Conservation (phyloP, 1,140 invertebrate species). For the Trachelipus rathkii region DNA sequence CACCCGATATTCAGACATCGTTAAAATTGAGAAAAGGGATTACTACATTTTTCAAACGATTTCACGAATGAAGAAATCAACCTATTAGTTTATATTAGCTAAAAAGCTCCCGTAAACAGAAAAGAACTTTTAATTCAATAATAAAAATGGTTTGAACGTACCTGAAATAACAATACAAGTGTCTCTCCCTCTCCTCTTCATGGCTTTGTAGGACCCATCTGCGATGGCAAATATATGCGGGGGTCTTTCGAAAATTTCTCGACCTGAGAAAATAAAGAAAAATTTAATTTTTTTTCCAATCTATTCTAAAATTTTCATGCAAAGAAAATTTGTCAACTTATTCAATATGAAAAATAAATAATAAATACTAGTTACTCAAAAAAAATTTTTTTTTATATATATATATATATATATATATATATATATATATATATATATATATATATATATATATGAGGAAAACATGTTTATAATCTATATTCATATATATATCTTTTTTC, state of each 20-base stretch:
- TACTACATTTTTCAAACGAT: no score
- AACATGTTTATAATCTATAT: background rate
- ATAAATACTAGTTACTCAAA: background rate
- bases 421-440: slow-evolving; percentile 1
- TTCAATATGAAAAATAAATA: background rate
- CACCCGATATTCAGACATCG: no score
- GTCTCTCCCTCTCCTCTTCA: slow-evolving; percentile 82
- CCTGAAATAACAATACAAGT: slow-evolving; percentile 93
- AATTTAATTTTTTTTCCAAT: background rate
- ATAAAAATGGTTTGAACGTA: slow-evolving; percentile 57
- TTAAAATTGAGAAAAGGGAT: no score
- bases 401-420: slow-evolving; percentile 18
- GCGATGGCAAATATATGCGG: slow-evolving; percentile 94
- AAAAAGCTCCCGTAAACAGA: no score
- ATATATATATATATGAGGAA: no score
- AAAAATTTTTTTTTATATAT: background rate
- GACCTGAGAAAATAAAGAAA: slow-evolving; percentile 55
- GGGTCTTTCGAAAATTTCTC: slow-evolving; percentile 88
- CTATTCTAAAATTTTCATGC: background rate
- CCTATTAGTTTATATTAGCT: no score
- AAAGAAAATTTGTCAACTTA: background rate
- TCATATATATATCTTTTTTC: no score
- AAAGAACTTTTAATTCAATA: no score
- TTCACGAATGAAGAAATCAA: no score
- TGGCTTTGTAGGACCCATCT: slow-evolving; percentile 82